Evolutionary conservation across 2,888 invertebrate genomes (phyloP).

Genomic region (Agrochola litura): DNA sequence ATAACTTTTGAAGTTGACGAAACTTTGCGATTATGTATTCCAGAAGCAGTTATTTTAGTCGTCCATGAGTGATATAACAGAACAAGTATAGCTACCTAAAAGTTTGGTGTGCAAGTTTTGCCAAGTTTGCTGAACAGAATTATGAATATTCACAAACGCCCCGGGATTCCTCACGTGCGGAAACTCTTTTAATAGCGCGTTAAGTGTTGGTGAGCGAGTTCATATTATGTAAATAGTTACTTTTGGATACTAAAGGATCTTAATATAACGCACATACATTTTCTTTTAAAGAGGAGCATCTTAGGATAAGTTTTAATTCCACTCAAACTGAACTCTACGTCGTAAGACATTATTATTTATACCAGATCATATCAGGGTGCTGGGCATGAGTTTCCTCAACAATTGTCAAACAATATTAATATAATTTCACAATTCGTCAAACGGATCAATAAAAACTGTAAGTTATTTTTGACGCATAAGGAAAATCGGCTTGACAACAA

Average conservation of each 20-base stretch:
- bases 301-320: conserved; percentile 9
- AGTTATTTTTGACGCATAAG: background rate
- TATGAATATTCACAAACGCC: conserved; percentile 86
- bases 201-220: conserved; percentile 70
- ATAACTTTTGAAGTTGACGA: conserved; percentile 58
- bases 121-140: conserved; percentile 76
- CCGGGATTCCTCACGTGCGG: conserved; percentile 77
- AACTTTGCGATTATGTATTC: conserved; percentile 60
- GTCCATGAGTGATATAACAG: conserved; percentile 70
- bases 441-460: background rate
- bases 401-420: background rate
- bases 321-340: background rate
- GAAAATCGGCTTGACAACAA: background rate
- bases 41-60: conserved; percentile 69
- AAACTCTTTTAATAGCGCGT: conserved; percentile 79
- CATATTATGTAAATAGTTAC: conserved; percentile 34
- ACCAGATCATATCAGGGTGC: background rate
- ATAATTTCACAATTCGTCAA: background rate
- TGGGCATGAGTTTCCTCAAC: background rate
- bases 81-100: conserved; percentile 67
- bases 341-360: background rate
- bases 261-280: conserved; percentile 21
- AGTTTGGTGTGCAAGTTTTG: conserved; percentile 74
- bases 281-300: conserved; percentile 17
- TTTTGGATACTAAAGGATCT: conserved; percentile 49